These are phyloP conservation scores for Megaleporinus macrocephalus DNA, from an alignment of 2,113 vertebrate species.

Conservation along the genomic window DNA sequence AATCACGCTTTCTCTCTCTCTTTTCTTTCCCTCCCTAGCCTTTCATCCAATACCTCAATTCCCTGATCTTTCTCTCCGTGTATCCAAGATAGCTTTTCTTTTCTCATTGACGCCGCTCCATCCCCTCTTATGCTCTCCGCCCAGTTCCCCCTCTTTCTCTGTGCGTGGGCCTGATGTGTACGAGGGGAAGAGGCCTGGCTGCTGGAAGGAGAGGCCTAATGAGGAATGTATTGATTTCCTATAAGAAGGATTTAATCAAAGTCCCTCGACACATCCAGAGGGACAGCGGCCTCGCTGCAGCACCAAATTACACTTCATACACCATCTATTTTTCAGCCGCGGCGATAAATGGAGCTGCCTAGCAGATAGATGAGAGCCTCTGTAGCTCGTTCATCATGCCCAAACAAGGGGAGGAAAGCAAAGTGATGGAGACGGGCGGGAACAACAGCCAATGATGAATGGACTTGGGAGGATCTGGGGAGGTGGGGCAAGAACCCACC, in stretches of 20 bases:
- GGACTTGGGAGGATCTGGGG: background rate
- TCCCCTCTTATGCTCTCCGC: background rate
- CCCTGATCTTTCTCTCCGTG: background rate
- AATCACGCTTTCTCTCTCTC: no score
- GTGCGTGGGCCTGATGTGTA: conserved; percentile 67
- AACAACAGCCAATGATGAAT: conserved; percentile 55
- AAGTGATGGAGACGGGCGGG: conserved; percentile 58
- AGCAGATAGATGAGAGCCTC: conserved; percentile 74
- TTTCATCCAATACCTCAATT: no score
- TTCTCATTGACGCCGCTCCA: background rate
- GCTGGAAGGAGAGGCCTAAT: conserved; percentile 75
- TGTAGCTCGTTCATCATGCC: conserved; percentile 73
- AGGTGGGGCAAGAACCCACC: conserved; percentile 17
- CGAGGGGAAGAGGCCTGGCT: conserved; percentile 49
- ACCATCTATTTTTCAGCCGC: conserved; percentile 73
- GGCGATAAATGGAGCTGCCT: conserved; percentile 81
- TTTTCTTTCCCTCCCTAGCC: background rate
- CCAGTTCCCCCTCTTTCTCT: background rate
- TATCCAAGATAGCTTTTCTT: background rate
- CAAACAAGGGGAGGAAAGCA: conserved; percentile 68
- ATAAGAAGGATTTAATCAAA: conserved; percentile 86
- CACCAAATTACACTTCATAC: conserved; percentile 79
- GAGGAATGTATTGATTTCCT: conserved; percentile 83
- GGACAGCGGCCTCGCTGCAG: conserved; percentile 67
- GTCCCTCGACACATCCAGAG: conserved; percentile 70